Base-by-base conservation (phyloP, 2,113 vertebrate genomes). In the Larimichthys polyactis region DNA sequence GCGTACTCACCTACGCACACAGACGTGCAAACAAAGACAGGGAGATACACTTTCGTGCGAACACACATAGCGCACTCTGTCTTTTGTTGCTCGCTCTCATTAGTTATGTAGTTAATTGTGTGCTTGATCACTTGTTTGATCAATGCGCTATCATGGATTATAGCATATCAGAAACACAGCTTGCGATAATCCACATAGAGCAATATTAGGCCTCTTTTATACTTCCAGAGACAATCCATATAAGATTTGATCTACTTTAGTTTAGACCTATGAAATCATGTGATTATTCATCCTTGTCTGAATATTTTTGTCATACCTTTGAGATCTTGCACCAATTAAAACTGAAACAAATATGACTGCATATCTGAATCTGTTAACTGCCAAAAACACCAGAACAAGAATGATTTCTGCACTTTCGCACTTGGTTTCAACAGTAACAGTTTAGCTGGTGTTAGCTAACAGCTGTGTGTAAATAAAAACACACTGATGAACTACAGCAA, bases 21-120 rank as follows among this genome's bases (percentile, higher is more conserved):
- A 36, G 14, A 16, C 76, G 49, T 10, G 9, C 58, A 87, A 83
- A 88, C 78, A 88, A 82, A 79, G 67, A 68, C 52, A 20, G 29
- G 58, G n/a, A 63, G 4, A 29, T 12, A 36, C 36, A 63, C 46
- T 12, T 8, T 16, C 48, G 17, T 15, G 10, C 27, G 59, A 17
- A 48, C 48, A 59, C 43, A 64, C 36, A 73, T 52, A 22, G 17
- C 11, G 19, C 24, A 2, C 17, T 46, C 24, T 22, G 20, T 19
- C 57, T 82, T 19, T n/a, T 49, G 43, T 71, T 59, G 40, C 15
- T 29, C 58, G 64, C 27, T 40, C 29, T 80, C 40, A 59, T 70
- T 67, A 76, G 71, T 71, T 64, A 27, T 57, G 62, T 55, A 46
- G 52, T 52, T 58, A 46, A 79, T 65, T 67, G 40, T 54, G 46